Conservation (phyloP, 2,888 invertebrate species). For the Galeruca laticollis region DNA sequence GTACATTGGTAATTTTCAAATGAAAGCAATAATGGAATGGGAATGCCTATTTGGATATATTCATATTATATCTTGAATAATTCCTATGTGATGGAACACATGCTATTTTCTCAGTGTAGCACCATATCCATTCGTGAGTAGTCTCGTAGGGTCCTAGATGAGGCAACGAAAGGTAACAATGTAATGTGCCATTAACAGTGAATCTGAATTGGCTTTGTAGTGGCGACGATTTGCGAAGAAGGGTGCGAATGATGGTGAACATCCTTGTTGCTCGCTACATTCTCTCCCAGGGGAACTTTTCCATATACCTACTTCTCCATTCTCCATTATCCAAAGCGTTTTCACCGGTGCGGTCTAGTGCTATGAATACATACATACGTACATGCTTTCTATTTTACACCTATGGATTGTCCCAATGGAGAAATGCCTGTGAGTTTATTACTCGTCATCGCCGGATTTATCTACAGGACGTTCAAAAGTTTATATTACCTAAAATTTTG, state of each 20-base stretch:
- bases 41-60: too few relatives aligned
- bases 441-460: background rate
- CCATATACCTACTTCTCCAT: conserved; percentile 28
- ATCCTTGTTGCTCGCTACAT: conserved; percentile 44
- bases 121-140: conserved; percentile 11
- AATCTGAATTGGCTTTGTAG: conserved; percentile 69
- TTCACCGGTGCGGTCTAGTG: conserved; percentile 25
- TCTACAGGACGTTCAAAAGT: background rate
- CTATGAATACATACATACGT: conserved; percentile 21
- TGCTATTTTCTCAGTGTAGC: conserved; percentile 27
- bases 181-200: conserved; percentile 69
- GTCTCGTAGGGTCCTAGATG: conserved; percentile 33
- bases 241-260: conserved; percentile 48
- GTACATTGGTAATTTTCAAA: too few relatives aligned
- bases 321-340: conserved; percentile 31
- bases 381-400: conserved; percentile 16
- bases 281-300: conserved; percentile 41
- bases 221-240: conserved; percentile 58
- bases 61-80: too few relatives aligned
- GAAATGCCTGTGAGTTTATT: conserved; percentile 13
- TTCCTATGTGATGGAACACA: too few relatives aligned
- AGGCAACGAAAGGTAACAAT: conserved; percentile 66
- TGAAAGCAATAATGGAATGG: too few relatives aligned
- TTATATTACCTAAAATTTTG: background rate
- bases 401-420: conserved; percentile 27